Percentiles rank a stretch among this genome's conserved stretches.
Evolutionary conservation across 2,888 invertebrate genomes (phyloP).

Genomic region (Eubasilissa splendida): DNA sequence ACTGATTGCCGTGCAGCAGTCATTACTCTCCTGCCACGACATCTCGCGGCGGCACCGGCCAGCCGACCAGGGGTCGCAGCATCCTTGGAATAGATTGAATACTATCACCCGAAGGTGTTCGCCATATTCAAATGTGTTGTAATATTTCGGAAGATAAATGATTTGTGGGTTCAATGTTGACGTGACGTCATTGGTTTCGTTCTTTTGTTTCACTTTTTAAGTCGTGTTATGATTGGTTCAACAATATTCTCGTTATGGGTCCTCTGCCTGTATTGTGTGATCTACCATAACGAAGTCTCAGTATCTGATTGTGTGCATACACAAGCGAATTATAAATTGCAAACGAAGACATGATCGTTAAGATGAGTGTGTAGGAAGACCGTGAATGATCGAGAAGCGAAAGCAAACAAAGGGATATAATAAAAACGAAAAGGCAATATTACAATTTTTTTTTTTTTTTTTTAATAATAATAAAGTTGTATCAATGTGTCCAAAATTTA

Average conservation of each 20-base stretch:
- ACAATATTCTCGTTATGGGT: neutral
- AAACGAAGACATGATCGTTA: too few species aligned
- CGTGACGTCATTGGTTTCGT: constrained; percentile 6
- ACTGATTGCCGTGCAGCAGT: constrained; percentile 21
- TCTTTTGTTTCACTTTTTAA: neutral
- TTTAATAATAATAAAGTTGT: too few species aligned
- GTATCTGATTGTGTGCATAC: too few species aligned
- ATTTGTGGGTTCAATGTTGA: constrained; percentile 14
- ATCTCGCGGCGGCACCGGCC: neutral
- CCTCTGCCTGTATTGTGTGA: too few species aligned
- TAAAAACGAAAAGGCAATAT: too few species aligned
- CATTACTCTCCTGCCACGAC: constrained; percentile 39
- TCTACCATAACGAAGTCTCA: too few species aligned
- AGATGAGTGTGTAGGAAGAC: too few species aligned
- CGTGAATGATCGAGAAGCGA: too few species aligned
- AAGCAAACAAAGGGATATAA: too few species aligned
- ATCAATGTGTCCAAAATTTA: too few species aligned
- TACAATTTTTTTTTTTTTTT: too few species aligned
- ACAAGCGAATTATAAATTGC: too few species aligned
- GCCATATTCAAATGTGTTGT: constrained; percentile 25
- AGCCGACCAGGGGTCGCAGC: neutral
- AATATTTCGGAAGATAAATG: constrained; percentile 24
- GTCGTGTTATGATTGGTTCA: neutral
- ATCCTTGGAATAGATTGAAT: constrained; percentile 27
- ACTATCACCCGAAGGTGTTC: constrained; percentile 40